Base-by-base conservation (phyloP, 2,797 vertebrate genomes). In the Borostomias antarcticus region DNA sequence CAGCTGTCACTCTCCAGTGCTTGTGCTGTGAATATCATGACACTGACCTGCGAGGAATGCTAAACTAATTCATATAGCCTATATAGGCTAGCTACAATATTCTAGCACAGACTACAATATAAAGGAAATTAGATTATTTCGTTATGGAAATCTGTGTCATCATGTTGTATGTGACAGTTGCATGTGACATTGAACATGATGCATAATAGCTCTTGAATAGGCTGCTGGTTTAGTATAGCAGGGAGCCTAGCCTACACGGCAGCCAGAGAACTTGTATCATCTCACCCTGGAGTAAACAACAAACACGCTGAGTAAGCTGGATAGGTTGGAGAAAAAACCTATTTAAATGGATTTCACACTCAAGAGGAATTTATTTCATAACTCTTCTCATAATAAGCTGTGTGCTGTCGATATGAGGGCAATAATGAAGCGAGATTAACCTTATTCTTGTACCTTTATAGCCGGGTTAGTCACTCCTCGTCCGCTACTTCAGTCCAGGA, bases 1-100 rank as follows among this genome's bases (percentile, higher is more conserved):
- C 86, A 85, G 85, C 88, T 91, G 90, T 89, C 85, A 87, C 84
- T 83, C 78, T 64, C 71, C 48, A 71, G 58, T 70, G 66, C 80
- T 82, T 76, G n/a, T n/a, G 32, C 66, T 76, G 72, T 79, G 43
- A 72, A 70, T 50, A 66, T 68, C 73, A 61, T 72, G 64, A 43
- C 32, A 58, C 13, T 60, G 66, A 71, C 58, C 17, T 56, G 29
- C 52, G 64, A 75, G 56, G 73, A 77, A 71, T 77, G 64, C 47
- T 54, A 30, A 74, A 72, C 63, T 11, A 51, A 35, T 74, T 69
- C 15, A 45, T 1, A 51, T 68, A 75, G 13, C 26, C 13, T 45
- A 45, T 45, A 45, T 45, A 17, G 15, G 8, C 15, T 45, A 45
- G n/a, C n/a, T n/a, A n/a, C n/a, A n/a, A n/a, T n/a, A n/a, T n/a